Evolutionary conservation across 2,797 vertebrate genomes (phyloP).

Genomic region (Yasuhikotakia modesta): DNA sequence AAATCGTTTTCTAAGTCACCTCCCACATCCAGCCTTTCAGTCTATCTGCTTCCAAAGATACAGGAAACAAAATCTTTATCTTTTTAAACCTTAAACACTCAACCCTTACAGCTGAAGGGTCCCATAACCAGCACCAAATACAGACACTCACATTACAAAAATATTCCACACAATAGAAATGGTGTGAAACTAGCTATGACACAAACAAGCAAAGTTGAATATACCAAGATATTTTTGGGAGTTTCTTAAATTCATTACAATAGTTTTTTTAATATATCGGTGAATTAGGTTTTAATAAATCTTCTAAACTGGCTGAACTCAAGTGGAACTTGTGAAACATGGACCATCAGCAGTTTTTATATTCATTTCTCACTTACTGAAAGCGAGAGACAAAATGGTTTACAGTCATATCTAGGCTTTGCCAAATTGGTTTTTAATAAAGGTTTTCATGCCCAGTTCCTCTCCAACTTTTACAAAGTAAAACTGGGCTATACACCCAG

Average conservation of each 20-base stretch:
- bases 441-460: constrained; percentile 24
- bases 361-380: constrained; percentile 24
- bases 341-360: constrained; percentile 43
- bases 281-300: not conserved
- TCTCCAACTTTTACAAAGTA: constrained; percentile 22
- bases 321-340: constrained; percentile 34
- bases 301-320: constrained; percentile 17
- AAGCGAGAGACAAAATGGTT: constrained; percentile 33
- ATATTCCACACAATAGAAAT: constrained; percentile 1
- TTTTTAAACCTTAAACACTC: constrained; percentile 39
- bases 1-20: constrained; percentile 10
- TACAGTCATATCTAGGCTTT: constrained; percentile 42
- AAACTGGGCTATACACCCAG: not conserved
- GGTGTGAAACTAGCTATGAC: not conserved
- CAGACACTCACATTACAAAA: constrained; percentile 3
- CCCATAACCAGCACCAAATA: constrained; percentile 1
- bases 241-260: constrained; percentile 26
- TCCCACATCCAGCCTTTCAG: not conserved
- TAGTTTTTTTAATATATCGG: not conserved
- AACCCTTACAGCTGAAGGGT: not conserved
- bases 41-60: constrained; percentile 18
- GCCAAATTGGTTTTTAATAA: constrained; percentile 42
- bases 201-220: constrained; percentile 7
- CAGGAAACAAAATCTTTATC: constrained; percentile 29
- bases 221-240: constrained; percentile 12